A percentile compares a stretch with the other conserved stretches of the same genome.
Conservation (phyloP, 2,797 vertebrate species). For the Etheostoma nigrum region DNA sequence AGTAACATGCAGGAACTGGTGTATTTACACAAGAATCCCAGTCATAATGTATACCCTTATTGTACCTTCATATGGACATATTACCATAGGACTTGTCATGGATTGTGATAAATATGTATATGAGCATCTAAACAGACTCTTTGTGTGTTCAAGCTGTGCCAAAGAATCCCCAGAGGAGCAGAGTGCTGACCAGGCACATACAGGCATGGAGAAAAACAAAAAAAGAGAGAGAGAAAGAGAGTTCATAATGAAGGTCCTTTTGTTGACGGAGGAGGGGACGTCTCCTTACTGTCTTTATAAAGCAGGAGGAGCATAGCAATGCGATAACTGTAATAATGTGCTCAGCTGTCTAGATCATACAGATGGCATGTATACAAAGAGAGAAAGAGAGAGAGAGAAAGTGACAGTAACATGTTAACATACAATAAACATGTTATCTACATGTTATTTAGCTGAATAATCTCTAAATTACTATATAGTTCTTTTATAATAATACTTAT, state of each 20-base stretch:
- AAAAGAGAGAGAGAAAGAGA: constrained; percentile 45
- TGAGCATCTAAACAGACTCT: constrained; percentile 58
- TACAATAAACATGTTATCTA: constrained; percentile 2
- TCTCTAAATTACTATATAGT: not conserved
- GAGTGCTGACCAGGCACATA: constrained; percentile 74
- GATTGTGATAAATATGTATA: constrained; percentile 60
- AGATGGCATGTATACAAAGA: constrained; percentile 48
- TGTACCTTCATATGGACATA: constrained; percentile 12
- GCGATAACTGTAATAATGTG: constrained; percentile 65
- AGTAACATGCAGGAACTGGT: constrained; percentile 38
- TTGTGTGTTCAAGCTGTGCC: constrained; percentile 58
- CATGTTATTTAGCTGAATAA: not conserved
- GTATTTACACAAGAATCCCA: constrained; percentile 27
- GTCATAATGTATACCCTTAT: not conserved
- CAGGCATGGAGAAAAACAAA: constrained; percentile 29
- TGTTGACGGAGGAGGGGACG: constrained; percentile 49
- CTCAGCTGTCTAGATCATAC: constrained; percentile 56
- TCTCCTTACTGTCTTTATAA: constrained; percentile 67
- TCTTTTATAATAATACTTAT: not conserved
- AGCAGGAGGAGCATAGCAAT: constrained; percentile 52
- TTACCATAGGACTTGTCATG: constrained; percentile 18
- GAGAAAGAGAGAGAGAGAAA: constrained; percentile 4
- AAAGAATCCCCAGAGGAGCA: constrained; percentile 51
- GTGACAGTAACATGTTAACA: constrained; percentile 8
- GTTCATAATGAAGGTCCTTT: constrained; percentile 69